Evolutionary conservation across 1,140 invertebrate species (phyloP).

Genomic region (Neodiprion virginianus): DNA sequence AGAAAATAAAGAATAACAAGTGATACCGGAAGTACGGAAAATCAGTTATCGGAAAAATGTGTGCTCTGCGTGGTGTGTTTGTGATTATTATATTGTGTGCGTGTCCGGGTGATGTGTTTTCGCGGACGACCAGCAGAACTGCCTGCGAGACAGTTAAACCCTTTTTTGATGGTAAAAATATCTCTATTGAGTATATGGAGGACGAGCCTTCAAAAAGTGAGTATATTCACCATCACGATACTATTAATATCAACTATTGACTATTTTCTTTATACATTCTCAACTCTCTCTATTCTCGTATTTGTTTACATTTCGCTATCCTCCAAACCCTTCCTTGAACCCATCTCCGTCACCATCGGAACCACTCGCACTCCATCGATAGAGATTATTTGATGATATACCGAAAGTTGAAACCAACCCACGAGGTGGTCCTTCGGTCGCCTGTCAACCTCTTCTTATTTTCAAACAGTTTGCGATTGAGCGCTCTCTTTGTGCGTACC

Average conservation of each 20-base stretch:
- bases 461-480: no score
- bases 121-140: conserved; percentile 36
- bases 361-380: no score
- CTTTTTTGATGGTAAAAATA: conserved; percentile 46
- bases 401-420: background rate
- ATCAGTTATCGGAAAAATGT: background rate
- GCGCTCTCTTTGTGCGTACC: no score
- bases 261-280: no score
- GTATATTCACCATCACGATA: conserved; percentile 10
- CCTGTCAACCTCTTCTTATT: background rate
- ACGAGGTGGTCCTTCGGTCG: background rate
- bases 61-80: conserved; percentile 17
- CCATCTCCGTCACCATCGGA: no score
- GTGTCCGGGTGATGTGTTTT: conserved; percentile 27
- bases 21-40: no score
- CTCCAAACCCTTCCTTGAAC: no score
- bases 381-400: no score
- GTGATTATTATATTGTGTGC: conserved; percentile 25
- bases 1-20: no score
- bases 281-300: no score
- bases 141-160: conserved; percentile 39
- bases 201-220: conserved; percentile 25
- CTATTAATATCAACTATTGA: no score
- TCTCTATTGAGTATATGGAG: conserved; percentile 27
- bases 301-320: no score